phyloP scores from a whole-genome alignment of 2,797 vertebrate genomes.

The Phrynocephalus guinanensis region DNA sequence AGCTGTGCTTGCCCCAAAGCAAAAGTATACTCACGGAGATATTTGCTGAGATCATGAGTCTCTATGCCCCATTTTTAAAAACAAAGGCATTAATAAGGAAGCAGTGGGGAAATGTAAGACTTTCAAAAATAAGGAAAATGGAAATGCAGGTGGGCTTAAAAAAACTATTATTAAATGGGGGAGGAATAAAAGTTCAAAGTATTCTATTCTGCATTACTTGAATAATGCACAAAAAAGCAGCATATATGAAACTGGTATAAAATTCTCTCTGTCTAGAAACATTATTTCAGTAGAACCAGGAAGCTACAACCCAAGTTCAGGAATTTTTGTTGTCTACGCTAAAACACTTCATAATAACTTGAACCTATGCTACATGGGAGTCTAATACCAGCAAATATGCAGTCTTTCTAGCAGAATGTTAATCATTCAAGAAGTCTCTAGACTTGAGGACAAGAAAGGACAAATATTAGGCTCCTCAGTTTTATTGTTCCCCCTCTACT shows the following conservation, averaged over 20 bases:
- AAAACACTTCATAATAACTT: conserved; percentile 42
- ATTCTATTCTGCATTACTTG: conserved; percentile 56
- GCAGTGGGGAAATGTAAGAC: conserved; percentile 66
- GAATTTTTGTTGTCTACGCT: conserved; percentile 31
- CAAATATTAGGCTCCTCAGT: neutral
- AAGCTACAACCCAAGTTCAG: conserved; percentile 22
- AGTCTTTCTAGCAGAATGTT: neutral
- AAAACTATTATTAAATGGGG: conserved; percentile 44
- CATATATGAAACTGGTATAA: conserved; percentile 37
- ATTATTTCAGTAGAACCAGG: conserved; percentile 36
- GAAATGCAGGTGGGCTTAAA: conserved; percentile 60
- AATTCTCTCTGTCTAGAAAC: conserved; percentile 48
- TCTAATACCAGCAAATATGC: neutral
- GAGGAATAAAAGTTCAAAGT: conserved; percentile 67
- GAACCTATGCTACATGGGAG: conserved; percentile 11
- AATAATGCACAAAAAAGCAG: conserved; percentile 65
- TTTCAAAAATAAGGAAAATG: conserved; percentile 72
- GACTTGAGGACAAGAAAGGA: neutral
- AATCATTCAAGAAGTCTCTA: neutral
- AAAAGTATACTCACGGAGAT: conserved; percentile 81
- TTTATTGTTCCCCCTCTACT: too few relatives aligned
- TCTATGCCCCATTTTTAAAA: conserved; percentile 79
- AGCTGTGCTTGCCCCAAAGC: conserved; percentile 81
- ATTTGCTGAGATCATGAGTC: conserved; percentile 85
- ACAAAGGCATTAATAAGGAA: conserved; percentile 80